Percentiles rank a stretch among this genome's conserved stretches.
Conservation (phyloP, 2,113 vertebrate species). For the Sterrhoptilus dennistouni region DNA sequence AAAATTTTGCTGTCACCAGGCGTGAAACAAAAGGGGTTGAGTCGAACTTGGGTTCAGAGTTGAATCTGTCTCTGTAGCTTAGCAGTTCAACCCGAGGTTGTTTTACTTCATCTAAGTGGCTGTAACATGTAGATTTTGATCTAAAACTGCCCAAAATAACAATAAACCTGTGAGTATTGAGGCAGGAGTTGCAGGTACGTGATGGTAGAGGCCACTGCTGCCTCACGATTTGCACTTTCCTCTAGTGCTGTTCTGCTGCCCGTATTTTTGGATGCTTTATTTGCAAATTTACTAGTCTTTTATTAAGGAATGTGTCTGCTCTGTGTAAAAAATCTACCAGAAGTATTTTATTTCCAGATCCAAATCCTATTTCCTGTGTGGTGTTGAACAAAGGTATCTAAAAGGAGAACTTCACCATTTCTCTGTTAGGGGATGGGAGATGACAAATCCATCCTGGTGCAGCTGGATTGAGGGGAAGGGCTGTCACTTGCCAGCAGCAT, state of each 20-base stretch:
- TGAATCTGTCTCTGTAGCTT: not conserved
- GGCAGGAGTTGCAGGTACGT: not conserved
- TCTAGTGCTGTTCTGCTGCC: not conserved
- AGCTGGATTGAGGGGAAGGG: fast-evolving
- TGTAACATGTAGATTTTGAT: not conserved
- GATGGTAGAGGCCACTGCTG: not conserved
- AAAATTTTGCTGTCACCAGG: not conserved
- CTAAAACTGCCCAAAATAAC: not conserved
- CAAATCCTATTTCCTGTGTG: fast-evolving
- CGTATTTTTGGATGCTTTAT: not conserved
- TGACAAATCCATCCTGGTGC: not conserved
- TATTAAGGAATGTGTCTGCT: no score
- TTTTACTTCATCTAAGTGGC: not conserved
- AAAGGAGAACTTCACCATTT: not conserved
- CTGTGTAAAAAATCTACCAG: not conserved
- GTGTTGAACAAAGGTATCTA: not conserved
- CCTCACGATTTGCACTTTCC: not conserved
- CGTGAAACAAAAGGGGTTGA: not conserved
- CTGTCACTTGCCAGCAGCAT: not conserved
- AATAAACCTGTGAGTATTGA: not conserved
- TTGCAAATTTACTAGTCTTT: not conserved
- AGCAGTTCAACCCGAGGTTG: not conserved
- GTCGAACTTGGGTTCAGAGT: not conserved
- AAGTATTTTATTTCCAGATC: not conserved
- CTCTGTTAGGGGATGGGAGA: not conserved